Evolutionary conservation across 2,113 vertebrate species (phyloP).

Genomic region (Mola mola): DNA sequence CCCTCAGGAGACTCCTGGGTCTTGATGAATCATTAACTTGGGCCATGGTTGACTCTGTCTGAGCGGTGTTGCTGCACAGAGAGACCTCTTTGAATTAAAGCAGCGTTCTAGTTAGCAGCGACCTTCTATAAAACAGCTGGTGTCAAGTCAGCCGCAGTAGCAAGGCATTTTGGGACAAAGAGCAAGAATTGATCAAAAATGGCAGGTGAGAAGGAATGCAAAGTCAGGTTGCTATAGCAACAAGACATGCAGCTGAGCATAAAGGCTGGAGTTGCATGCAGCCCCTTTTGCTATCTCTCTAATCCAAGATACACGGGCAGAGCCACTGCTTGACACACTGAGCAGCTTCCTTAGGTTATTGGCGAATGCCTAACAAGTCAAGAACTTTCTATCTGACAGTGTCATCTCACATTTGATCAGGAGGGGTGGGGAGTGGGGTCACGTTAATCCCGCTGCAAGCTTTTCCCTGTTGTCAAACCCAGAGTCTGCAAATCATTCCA

Average conservation of each 20-base stretch:
- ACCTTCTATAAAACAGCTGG: constrained; percentile 22
- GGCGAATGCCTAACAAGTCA: constrained; percentile 51
- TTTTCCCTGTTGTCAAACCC: constrained; percentile 27
- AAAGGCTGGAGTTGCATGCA: constrained; percentile 68
- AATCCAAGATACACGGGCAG: constrained; percentile 25
- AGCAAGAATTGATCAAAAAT: constrained; percentile 78
- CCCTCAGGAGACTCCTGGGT: constrained; percentile 8
- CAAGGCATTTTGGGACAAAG: constrained; percentile 62
- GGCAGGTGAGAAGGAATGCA: constrained; percentile 82
- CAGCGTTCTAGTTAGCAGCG: constrained; percentile 10
- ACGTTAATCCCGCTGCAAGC: constrained; percentile 37
- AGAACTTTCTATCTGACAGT: constrained; percentile 53
- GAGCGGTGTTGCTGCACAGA: constrained; percentile 22
- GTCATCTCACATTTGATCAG: constrained; percentile 36
- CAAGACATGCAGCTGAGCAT: constrained; percentile 69
- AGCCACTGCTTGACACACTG: constrained; percentile 53
- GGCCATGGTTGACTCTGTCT: constrained; percentile 14
- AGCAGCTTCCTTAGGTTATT: constrained; percentile 63
- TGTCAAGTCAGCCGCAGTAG: constrained; percentile 44
- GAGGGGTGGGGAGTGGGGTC: not conserved
- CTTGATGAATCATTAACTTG: constrained; percentile 36
- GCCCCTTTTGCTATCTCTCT: constrained; percentile 34
- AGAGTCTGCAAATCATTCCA: constrained; percentile 37
- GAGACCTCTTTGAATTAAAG: constrained; percentile 9
- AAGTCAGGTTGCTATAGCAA: constrained; percentile 84